Evolutionary conservation across 2,113 vertebrate species (phyloP).

Genomic region (Grammomys dolichurus): DNA sequence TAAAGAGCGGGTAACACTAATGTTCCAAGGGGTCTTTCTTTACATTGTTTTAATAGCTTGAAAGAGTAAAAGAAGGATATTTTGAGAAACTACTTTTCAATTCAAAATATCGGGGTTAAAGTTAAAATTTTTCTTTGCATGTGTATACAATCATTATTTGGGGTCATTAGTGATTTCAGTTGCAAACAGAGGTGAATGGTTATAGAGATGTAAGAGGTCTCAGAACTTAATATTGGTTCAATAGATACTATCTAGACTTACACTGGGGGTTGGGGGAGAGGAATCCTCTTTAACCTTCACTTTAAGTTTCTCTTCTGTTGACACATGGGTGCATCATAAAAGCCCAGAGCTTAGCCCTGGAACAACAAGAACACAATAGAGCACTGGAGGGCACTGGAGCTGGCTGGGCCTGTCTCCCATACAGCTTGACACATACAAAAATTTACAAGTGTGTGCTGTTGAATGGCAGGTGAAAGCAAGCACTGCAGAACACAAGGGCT

Average conservation of each 20-base stretch:
- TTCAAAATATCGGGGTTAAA: conserved; percentile 18
- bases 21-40: not conserved
- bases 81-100: not conserved
- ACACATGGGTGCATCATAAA: not conserved
- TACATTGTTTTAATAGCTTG: not conserved
- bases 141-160: not conserved
- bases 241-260: not conserved
- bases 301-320: not conserved
- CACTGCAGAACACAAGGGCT: not conserved
- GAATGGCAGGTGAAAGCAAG: not conserved
- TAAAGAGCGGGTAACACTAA: not conserved
- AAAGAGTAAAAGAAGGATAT: conserved; percentile 4
- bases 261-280: not conserved
- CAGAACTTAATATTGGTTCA: not conserved
- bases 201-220: not conserved
- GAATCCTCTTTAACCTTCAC: not conserved
- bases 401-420: not conserved
- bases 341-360: not conserved
- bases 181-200: not conserved
- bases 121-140: not conserved
- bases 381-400: not conserved
- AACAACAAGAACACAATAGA: not conserved
- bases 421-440: not conserved
- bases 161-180: not conserved
- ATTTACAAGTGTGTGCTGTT: not conserved